Evolutionary conservation across 64 coral and sea anemone genomes (phyloP), one percentile per base, ranked within the genome.

Genomic region (Pocillopora verrucosa): DNA sequence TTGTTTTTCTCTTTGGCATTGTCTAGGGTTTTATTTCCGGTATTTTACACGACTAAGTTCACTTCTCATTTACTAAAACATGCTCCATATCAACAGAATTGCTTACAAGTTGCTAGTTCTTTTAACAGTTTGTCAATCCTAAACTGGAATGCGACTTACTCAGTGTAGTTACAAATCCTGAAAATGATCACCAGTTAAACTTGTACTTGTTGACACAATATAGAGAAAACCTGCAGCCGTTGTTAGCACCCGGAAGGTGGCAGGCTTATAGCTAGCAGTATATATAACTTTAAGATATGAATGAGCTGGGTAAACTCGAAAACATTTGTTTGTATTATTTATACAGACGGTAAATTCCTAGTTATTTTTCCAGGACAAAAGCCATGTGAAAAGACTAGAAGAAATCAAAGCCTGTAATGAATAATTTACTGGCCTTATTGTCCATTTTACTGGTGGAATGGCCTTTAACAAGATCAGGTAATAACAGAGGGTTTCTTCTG

Each of bases 381-480:
- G 36, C 64, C 82, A 85, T 85, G 82, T 85, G 65, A 85, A 57
- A 20, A 14, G 38, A 85, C 82, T 11, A 2, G 37, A 57, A 65
- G 64, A 67, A 85, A 67, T 85, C 65, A 85, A 13, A 3, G 35
- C 63, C 26, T 70, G 64, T 85, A 72, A 85, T 85, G 82, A 85
- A 85, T 85, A 85, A 72, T 85, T 85, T 85, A 85, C 65, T 85
- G 65, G 82, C 36, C 82, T 72, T 85, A 11, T 85, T 85, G 65
- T 85, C 64, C 65, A 72, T 85, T 15, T 58, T 85, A 20, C 82
- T 85, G 82, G 82, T 85, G 82, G 82, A 85, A 85, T 85, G 82
- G 82, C 82, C 82, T 22, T 38, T 56, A 13, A 56, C 64, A 72
- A 38, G 64, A 85, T 85, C 82, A 85, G 82, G 82, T 85, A 72